A percentile compares a stretch with the other conserved stretches of the same genome.
Conservation (phyloP, 2,888 invertebrate species). For the Drosophila meridiana region DNA sequence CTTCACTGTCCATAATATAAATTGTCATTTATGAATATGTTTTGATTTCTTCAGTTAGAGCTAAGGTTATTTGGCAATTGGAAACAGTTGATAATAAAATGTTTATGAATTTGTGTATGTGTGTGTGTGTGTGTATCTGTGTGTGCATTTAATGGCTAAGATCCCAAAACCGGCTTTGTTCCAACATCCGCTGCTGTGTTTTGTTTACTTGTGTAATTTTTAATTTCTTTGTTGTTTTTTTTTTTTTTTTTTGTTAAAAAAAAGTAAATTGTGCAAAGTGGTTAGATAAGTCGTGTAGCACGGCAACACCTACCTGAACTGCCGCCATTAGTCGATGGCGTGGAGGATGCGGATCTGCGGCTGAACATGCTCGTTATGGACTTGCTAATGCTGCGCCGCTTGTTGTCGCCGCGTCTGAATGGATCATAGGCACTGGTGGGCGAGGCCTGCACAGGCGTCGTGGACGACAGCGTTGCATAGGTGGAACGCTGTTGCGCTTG, state of each 20-base stretch:
- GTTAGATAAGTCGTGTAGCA: not conserved
- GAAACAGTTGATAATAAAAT: slow-evolving; percentile 11
- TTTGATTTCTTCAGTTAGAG: not conserved
- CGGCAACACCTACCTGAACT: slow-evolving; percentile 37
- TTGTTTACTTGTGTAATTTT: slow-evolving; percentile 36
- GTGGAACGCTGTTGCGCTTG: slow-evolving; percentile 76
- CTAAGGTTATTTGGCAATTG: slow-evolving; percentile 1
- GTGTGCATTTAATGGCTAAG: slow-evolving; percentile 31
- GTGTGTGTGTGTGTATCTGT: slow-evolving; percentile 24
- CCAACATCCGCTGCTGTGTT: slow-evolving; percentile 71
- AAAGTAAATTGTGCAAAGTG: slow-evolving; percentile 42
- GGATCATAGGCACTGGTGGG: slow-evolving; percentile 86
- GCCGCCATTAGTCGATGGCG: slow-evolving; percentile 21
- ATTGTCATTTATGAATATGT: not conserved
- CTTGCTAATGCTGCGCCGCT: slow-evolving; percentile 91
- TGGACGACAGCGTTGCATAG: slow-evolving; percentile 82
- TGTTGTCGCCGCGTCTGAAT: slow-evolving; percentile 89
- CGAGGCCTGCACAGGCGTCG: slow-evolving; percentile 83
- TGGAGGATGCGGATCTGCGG: slow-evolving; percentile 86
- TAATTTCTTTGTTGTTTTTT: slow-evolving; percentile 17
- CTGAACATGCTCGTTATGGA: slow-evolving; percentile 92
- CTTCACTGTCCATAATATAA: not conserved
- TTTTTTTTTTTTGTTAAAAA: too few species aligned
- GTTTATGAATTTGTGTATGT: slow-evolving; percentile 19
- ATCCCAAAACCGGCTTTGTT: slow-evolving; percentile 70